Percentiles rank a stretch among this genome's conserved stretches.
These are phyloP conservation scores for Pelochelys cantorii DNA, from an alignment of 2,797 vertebrate genomes.

Conservation along the genomic window DNA sequence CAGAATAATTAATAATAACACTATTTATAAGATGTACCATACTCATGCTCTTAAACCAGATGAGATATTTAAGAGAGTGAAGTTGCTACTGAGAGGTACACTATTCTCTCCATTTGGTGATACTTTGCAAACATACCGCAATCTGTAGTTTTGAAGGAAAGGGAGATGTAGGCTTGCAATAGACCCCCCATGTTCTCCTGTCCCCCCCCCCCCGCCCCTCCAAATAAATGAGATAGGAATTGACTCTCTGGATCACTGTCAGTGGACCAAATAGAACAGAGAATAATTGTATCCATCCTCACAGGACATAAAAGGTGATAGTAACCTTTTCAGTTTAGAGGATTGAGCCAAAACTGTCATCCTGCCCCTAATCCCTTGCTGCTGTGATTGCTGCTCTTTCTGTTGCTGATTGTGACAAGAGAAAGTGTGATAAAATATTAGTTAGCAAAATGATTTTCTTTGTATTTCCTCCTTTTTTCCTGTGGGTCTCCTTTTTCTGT, in stretches of 20 bases:
- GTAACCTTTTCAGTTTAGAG: constrained; percentile 15
- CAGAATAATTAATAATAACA: not conserved
- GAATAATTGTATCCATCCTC: constrained; percentile 19
- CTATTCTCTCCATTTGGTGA: not conserved
- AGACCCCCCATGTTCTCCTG: not conserved
- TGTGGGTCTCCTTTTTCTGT: not conserved
- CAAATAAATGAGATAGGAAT: constrained; percentile 11
- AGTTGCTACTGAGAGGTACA: not conserved
- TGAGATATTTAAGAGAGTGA: not conserved
- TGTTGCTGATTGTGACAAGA: not conserved
- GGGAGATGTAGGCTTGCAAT: rapidly evolving
- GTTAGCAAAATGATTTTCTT: not conserved
- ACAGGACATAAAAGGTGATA: constrained; percentile 33
- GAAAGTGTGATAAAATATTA: constrained; percentile 19
- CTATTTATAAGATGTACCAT: not conserved
- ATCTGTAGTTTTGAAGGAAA: constrained; percentile 14
- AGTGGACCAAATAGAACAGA: not conserved
- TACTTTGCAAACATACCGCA: not conserved
- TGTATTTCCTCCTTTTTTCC: not conserved
- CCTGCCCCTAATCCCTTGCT: constrained; percentile 9
- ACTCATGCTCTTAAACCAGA: not conserved
- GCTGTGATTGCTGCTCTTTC: not conserved
- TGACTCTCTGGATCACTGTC: constrained; percentile 15
- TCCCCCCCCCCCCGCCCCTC: not conserved
- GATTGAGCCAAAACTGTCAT: not conserved